Conservation (phyloP, 2,113 vertebrate genomes). For the Melanostigma gelatinosum region DNA sequence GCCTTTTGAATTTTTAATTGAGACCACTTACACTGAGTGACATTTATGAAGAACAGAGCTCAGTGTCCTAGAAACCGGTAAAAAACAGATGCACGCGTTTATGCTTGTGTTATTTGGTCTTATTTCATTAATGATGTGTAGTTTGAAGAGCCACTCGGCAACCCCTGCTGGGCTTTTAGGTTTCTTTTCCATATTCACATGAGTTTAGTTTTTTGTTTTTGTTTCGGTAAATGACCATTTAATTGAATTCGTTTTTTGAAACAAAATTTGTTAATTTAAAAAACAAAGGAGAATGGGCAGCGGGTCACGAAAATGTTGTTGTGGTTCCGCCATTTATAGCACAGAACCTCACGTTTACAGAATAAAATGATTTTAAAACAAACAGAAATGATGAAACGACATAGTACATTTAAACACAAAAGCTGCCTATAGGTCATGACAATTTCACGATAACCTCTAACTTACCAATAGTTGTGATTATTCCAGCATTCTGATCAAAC, state of each 20-base stretch:
- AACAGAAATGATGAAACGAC: not conserved
- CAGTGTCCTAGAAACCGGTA: conserved; percentile 43
- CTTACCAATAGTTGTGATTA: not conserved
- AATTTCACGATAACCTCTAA: not conserved
- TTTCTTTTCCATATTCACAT: conserved; percentile 45
- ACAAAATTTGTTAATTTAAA: not conserved
- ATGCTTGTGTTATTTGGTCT: conserved; percentile 14
- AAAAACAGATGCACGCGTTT: conserved; percentile 45
- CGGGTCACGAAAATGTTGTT: not conserved
- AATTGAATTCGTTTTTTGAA: not conserved
- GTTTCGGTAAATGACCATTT: not conserved
- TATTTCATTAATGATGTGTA: conserved; percentile 31
- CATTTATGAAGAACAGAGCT: conserved; percentile 50
- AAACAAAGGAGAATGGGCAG: not conserved
- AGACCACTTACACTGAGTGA: conserved; percentile 63
- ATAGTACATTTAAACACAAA: not conserved
- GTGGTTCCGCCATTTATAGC: not conserved
- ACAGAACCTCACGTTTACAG: not conserved
- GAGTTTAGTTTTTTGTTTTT: not conserved
- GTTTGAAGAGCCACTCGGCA: conserved; percentile 25
- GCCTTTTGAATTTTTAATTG: conserved; percentile 64
- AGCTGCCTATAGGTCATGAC: not conserved
- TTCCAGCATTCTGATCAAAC: not conserved
- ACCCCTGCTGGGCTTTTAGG: not conserved
- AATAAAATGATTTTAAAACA: not conserved